Conservation (phyloP, 2,888 invertebrate species). For the Thereva nobilitata region DNA sequence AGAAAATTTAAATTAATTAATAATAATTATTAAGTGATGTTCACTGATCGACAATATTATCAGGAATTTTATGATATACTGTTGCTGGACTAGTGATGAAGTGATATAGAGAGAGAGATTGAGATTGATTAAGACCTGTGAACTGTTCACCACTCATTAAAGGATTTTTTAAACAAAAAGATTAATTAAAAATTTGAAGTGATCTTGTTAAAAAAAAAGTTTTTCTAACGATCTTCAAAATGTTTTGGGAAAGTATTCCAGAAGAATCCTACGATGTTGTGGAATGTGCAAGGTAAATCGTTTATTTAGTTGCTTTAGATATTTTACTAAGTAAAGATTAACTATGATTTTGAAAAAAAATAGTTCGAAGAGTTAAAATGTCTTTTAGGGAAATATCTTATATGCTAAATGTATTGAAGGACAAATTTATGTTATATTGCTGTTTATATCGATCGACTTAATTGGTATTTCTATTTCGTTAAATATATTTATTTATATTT, state of each 20-base stretch:
- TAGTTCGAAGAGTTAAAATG: background rate
- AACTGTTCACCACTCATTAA: conserved; percentile 17
- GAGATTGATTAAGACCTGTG: conserved; percentile 4
- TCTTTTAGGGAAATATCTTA: too few species aligned
- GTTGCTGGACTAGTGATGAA: conserved; percentile 10
- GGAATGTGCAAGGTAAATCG: conserved; percentile 58
- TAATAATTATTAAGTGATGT: conserved; percentile 21
- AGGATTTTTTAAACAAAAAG: background rate
- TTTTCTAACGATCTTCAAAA: conserved; percentile 45
- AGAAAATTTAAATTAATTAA: conserved; percentile 9
- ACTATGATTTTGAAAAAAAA: background rate
- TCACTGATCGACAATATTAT: conserved; percentile 12
- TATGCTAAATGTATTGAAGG: too few species aligned
- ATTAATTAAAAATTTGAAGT: background rate
- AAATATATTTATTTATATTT: too few species aligned
- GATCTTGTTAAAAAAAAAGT: conserved; percentile 15
- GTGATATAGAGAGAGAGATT: background rate
- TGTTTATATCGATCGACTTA: too few species aligned
- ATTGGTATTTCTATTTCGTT: too few species aligned
- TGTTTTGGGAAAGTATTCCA: conserved; percentile 57
- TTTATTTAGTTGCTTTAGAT: conserved; percentile 11
- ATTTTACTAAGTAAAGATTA: too few species aligned
- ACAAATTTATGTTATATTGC: too few species aligned
- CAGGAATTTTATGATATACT: conserved; percentile 10
- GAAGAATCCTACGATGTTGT: conserved; percentile 54